Conservation (phyloP, 2,888 invertebrate species). For the Thalpophila matura region DNA sequence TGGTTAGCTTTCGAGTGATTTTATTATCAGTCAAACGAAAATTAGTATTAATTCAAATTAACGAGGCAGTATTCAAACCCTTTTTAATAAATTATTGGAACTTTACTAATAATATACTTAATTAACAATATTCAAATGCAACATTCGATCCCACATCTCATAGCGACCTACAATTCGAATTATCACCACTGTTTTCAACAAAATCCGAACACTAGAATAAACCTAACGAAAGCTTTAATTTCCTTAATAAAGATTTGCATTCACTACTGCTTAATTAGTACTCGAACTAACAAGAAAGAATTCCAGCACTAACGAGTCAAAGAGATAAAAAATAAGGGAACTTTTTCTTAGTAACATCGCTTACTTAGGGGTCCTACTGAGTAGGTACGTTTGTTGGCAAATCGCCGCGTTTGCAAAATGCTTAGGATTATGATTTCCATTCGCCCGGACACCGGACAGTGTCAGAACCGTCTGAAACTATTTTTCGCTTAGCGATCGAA, state of each 20-base stretch:
- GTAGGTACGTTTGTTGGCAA: constrained; percentile 38
- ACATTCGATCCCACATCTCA: neutral
- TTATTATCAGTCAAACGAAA: too few relatives aligned
- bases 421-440: constrained; percentile 56
- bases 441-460: constrained; percentile 39
- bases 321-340: constrained; percentile 28
- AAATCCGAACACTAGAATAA: constrained; percentile 6
- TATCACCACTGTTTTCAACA: neutral
- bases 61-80: too few relatives aligned
- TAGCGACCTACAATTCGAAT: neutral
- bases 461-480: constrained; percentile 27
- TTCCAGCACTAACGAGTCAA: constrained; percentile 46
- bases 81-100: too few relatives aligned
- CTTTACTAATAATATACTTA: too few relatives aligned
- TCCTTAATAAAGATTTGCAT: constrained; percentile 57
- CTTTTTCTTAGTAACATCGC: constrained; percentile 31
- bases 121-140: neutral
- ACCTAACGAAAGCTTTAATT: constrained; percentile 48
- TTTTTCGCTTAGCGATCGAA: constrained; percentile 21
- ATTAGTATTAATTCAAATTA: too few relatives aligned
- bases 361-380: constrained; percentile 31
- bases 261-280: constrained; percentile 55
- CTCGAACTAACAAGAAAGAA: constrained; percentile 48
- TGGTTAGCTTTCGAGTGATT: too few relatives aligned
- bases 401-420: constrained; percentile 53